Evolutionary conservation across 2,888 invertebrate genomes (phyloP).

Genomic region (Caradrina kadenii): DNA sequence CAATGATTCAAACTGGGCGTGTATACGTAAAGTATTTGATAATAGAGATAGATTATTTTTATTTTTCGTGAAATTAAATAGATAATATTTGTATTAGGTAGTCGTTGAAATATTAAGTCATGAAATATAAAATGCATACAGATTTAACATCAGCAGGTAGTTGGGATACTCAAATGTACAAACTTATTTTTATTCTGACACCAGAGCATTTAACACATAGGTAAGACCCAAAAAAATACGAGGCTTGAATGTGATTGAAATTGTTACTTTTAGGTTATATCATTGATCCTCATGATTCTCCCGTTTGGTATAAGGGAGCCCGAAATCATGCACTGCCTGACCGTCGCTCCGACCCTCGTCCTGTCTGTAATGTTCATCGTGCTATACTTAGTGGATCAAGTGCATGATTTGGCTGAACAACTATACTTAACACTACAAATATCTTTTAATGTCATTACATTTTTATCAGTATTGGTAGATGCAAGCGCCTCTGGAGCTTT

Average conservation of each 20-base stretch:
- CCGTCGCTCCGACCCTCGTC: conserved; percentile 82
- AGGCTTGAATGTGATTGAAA: conserved; percentile 68
- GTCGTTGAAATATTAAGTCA: neutral
- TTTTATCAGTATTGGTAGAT: conserved; percentile 66
- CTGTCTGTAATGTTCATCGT: conserved; percentile 83
- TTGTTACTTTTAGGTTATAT: conserved; percentile 87
- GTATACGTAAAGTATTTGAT: neutral
- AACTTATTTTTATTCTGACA: conserved; percentile 1
- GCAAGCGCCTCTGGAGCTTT: conserved; percentile 68
- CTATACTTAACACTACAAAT: conserved; percentile 79
- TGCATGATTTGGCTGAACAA: conserved; percentile 84
- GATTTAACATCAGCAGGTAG: conserved; percentile 3
- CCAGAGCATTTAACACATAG: conserved; percentile 13
- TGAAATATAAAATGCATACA: conserved; percentile 9
- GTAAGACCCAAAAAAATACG: conserved; percentile 39
- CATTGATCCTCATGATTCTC: conserved; percentile 84
- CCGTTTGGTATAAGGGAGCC: conserved; percentile 79
- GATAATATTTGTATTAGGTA: neutral
- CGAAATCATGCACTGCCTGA: conserved; percentile 80
- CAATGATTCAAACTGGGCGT: conserved; percentile 4
- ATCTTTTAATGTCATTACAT: conserved; percentile 68
- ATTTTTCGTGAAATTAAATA: neutral
- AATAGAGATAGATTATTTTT: neutral
- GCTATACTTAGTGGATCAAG: conserved; percentile 87
- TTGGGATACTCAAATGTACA: neutral